These are phyloP conservation scores for Leptoteleia sp. DNA, from an alignment of 1,140 invertebrate genomes.

Conservation along the genomic window DNA sequence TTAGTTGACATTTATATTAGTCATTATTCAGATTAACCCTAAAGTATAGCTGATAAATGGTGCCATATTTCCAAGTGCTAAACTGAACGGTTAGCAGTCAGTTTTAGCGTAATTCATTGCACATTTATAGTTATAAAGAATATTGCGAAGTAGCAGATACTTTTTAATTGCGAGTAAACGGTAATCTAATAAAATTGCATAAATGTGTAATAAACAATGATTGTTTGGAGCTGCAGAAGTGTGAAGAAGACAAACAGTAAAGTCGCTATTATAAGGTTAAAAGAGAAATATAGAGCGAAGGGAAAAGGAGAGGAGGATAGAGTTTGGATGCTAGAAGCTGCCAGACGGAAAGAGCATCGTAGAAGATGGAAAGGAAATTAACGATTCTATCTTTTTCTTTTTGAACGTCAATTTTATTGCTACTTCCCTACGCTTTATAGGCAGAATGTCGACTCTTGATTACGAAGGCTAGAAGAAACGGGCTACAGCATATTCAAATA, in stretches of 20 bases:
- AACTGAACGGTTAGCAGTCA: no score
- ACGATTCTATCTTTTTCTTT: constrained; percentile 63
- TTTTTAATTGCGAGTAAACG: no score
- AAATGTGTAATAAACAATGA: constrained; percentile 39
- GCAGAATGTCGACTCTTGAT: constrained; percentile 59
- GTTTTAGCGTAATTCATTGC: no score
- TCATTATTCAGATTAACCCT: no score
- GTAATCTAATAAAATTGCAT: constrained; percentile 37
- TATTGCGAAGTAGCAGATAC: no score
- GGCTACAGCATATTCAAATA: constrained; percentile 39
- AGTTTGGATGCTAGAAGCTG: constrained; percentile 19
- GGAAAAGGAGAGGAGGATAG: constrained; percentile 33
- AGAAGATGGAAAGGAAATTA: constrained; percentile 63
- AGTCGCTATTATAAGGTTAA: constrained; percentile 46
- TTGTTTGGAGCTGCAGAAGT: constrained; percentile 32
- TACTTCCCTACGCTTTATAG: constrained; percentile 59
- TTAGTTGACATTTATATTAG: no score
- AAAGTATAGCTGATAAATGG: no score
- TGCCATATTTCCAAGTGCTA: no score
- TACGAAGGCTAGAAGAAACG: constrained; percentile 51
- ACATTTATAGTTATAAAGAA: no score
- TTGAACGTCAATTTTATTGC: constrained; percentile 64
- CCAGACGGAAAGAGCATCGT: constrained; percentile 49
- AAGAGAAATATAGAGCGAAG: constrained; percentile 42
- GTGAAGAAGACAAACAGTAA: constrained; percentile 33